Conservation (phyloP, 1,140 invertebrate species). For the Eueides isabella region DNA sequence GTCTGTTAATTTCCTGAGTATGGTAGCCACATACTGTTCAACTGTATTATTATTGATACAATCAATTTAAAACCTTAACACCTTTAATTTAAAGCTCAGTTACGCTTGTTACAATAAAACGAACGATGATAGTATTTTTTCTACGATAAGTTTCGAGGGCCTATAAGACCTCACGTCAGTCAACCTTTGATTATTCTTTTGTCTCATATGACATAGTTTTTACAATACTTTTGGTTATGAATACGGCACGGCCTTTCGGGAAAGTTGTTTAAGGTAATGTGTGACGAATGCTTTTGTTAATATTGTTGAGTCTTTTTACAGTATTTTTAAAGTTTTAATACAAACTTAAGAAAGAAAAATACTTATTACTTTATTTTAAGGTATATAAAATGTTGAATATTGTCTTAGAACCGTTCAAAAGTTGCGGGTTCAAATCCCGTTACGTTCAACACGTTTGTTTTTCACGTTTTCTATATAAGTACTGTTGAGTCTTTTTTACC, state of each 20-base stretch:
- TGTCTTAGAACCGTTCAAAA: no score
- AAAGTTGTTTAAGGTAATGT: neutral
- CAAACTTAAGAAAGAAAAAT: no score
- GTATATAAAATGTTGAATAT: no score
- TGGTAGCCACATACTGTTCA: slow-evolving; percentile 14
- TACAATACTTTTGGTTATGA: neutral
- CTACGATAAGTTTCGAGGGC: slow-evolving; percentile 57
- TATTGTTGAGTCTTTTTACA: neutral
- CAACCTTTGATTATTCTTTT: slow-evolving; percentile 63
- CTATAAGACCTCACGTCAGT: slow-evolving; percentile 49
- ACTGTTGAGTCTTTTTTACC: no score
- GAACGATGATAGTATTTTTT: neutral
- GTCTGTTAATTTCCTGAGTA: slow-evolving; percentile 71
- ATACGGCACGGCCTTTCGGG: neutral
- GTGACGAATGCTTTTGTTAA: slow-evolving; percentile 1
- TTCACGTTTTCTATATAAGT: no score
- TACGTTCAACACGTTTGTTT: no score
- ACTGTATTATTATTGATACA: neutral
- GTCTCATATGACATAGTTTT: slow-evolving; percentile 48
- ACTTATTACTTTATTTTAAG: no score
- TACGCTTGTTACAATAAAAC: neutral
- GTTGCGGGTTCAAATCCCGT: no score
- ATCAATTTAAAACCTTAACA: neutral
- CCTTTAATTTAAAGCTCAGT: neutral
- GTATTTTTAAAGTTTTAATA: neutral